Base-by-base conservation (phyloP, 2,113 vertebrate genomes). In the Plectropomus leopardus region DNA sequence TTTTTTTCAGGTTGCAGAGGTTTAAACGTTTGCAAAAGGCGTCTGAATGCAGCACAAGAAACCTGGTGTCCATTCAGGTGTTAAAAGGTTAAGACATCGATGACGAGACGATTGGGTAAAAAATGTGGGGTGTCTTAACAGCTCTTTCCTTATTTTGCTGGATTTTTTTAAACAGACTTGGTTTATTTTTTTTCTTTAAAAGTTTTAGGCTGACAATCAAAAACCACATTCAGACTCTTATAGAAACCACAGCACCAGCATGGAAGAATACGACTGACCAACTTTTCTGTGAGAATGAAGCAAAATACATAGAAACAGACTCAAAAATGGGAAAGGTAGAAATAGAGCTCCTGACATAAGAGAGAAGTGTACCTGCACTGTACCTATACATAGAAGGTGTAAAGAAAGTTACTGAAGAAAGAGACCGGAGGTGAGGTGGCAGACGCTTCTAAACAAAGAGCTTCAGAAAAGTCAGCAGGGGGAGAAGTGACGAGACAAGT, bases 401-500 rank as follows among this genome's bases (percentile, higher is more conserved):
- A 44, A 65, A 78, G 15, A 21, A 76, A 53, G 76, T 79, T 24
- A n/a, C 15, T 42, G 72, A 47, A 26, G 44, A 3, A 34, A 58
- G 2, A 55, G 54, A 30, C 1, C 7, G 19, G 45, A 63, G 14
- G 30, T 32, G 70, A 68, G 13, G 30, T 2, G 47, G 54, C 50
- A 63, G 65, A n/a, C 16, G 54, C 45, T 81, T 84, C 32, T n/a
- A 47, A 77, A 68, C 70, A 9, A 13, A 23, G 24, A 70, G 72
- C 54, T 72, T 72, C 63, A 84, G 83, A 75, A 64, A 36, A 50
- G 26, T 36, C 9, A 42, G 58, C 57, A 21, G 55, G 65, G 40
- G 4, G 26, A 57, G 67, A 44, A 51, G 47, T 30, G 40, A 67
- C 24, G 4, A 45, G 30, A 76, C n/a, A 58, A 57, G 68, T 21